These are phyloP conservation scores for Troides helena DNA, from an alignment of 2,888 invertebrate species.

Conservation along the genomic window DNA sequence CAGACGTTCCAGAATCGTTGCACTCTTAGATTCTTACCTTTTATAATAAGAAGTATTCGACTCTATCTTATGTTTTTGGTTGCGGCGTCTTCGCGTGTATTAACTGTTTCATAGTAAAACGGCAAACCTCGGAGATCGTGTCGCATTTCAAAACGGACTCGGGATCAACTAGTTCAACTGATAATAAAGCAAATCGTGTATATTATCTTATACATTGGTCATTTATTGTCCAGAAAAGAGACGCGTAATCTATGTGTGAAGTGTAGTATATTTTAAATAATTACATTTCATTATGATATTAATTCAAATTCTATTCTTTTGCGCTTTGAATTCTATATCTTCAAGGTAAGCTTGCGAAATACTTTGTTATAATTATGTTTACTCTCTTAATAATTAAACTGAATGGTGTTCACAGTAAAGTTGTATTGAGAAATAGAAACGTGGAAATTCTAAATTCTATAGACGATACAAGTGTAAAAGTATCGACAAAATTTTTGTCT, in stretches of 20 bases:
- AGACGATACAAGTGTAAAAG: slow-evolving; percentile 7
- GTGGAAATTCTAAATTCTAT: slow-evolving; percentile 20
- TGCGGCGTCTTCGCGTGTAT: not conserved
- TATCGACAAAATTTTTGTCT: not conserved
- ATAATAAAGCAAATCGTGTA: slow-evolving; percentile 41
- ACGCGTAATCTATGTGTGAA: slow-evolving; percentile 11
- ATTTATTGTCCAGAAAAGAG: slow-evolving; percentile 14
- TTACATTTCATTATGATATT: slow-evolving; percentile 37
- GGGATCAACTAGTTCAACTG: slow-evolving; percentile 64
- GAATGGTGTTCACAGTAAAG: slow-evolving; percentile 52
- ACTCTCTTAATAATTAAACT: slow-evolving; percentile 38
- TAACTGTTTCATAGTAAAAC: slow-evolving; percentile 12
- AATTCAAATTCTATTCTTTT: slow-evolving; percentile 6
- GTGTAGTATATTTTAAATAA: slow-evolving; percentile 25
- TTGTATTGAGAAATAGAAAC: slow-evolving; percentile 38
- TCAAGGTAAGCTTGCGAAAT: slow-evolving; percentile 6
- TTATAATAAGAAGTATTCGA: not conserved
- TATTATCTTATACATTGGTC: slow-evolving; percentile 20
- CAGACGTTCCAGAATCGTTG: not conserved
- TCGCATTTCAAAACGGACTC: slow-evolving; percentile 36
- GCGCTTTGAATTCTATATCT: not conserved
- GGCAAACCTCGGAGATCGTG: slow-evolving; percentile 33
- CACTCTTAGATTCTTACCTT: not conserved
- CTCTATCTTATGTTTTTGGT: not conserved
- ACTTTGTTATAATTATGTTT: slow-evolving; percentile 20